These are phyloP conservation scores for Phaedon cochleariae DNA, from an alignment of 2,888 invertebrate genomes.

Conservation along the genomic window DNA sequence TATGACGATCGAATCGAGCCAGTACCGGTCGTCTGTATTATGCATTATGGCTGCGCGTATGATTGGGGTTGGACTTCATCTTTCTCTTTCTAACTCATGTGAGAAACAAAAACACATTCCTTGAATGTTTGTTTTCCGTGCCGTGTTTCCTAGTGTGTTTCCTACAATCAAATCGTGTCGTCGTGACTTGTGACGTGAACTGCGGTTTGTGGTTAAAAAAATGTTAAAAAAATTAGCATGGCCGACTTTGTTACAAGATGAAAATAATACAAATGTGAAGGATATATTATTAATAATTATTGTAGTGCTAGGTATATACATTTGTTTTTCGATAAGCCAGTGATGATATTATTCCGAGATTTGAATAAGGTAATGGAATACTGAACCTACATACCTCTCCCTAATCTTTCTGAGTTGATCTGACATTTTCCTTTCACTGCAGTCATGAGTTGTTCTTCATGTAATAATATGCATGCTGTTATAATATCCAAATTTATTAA, in stretches of 20 bases:
- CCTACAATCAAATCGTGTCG: too few species aligned
- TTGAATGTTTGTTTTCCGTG: too few species aligned
- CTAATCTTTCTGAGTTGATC: conserved; percentile 23
- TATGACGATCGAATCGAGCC: too few species aligned
- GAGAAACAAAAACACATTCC: too few species aligned
- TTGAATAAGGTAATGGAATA: background rate
- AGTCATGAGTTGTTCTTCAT: conserved; percentile 44
- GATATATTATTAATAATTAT: conserved; percentile 39
- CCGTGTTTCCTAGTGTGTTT: too few species aligned
- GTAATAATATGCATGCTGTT: conserved; percentile 26
- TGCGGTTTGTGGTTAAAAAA: conserved; percentile 12
- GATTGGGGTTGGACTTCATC: too few species aligned
- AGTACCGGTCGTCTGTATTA: too few species aligned
- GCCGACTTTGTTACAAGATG: conserved; percentile 51
- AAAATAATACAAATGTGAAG: conserved; percentile 50
- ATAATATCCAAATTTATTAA: too few species aligned
- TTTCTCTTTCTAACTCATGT: too few species aligned
- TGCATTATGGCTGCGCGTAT: too few species aligned
- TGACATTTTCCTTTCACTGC: conserved; percentile 57
- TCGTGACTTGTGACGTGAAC: too few species aligned
- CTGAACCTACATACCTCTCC: background rate
- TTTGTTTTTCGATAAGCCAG: conserved; percentile 2
- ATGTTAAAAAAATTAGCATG: conserved; percentile 59
- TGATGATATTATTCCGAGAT: conserved; percentile 22
- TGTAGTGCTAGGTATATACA: conserved; percentile 18